Evolutionary conservation across 2,113 vertebrate genomes (phyloP).

Genomic region (Hypanus sabinus): DNA sequence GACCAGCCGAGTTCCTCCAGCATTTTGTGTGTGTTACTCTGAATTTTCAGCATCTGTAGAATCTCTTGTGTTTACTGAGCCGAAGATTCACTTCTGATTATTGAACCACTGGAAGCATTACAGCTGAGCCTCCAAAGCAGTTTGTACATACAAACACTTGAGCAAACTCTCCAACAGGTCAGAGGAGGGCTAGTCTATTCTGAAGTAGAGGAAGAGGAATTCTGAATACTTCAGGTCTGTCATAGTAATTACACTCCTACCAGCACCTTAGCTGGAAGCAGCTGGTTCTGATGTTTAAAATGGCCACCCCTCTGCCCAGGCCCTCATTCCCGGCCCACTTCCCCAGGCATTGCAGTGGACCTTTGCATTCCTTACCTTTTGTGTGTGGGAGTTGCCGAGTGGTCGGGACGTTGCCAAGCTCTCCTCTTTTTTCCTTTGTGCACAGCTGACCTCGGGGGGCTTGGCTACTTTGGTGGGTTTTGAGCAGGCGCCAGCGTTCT

Average conservation of each 20-base stretch:
- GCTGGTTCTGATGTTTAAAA: background rate
- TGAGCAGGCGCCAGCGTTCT: slow-evolving; percentile 62
- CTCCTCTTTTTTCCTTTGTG: slow-evolving; percentile 1
- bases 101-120: background rate
- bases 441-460: background rate
- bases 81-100: background rate
- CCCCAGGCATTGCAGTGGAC: background rate
- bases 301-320: too few species aligned
- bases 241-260: background rate
- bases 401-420: background rate
- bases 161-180: background rate
- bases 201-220: background rate
- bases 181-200: background rate
- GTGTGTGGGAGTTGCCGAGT: slow-evolving; percentile 1
- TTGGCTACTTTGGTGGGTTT: slow-evolving; percentile 44
- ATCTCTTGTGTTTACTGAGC: too few species aligned
- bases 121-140: background rate
- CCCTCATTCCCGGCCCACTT: background rate
- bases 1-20: too few species aligned
- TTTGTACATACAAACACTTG: background rate
- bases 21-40: too few species aligned
- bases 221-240: background rate
- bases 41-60: too few species aligned
- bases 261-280: background rate
- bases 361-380: background rate